Conservation (phyloP, 2,888 invertebrate genomes). For the Mimachlamys varia region DNA sequence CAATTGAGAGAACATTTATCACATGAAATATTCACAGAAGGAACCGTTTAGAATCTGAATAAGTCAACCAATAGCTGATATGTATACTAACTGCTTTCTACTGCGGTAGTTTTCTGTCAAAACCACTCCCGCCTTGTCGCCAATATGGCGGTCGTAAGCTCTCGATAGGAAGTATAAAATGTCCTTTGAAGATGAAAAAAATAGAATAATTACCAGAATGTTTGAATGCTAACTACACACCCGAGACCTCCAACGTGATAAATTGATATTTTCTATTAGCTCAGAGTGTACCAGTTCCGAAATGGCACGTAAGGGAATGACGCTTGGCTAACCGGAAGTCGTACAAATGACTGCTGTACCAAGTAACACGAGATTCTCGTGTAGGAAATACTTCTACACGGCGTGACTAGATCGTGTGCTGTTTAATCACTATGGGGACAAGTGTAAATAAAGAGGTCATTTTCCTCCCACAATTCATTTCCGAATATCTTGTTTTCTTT, state of each 20-base stretch:
- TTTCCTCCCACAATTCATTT: neutral
- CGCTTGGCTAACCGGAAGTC: slow-evolving; percentile 14
- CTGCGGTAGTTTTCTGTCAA: neutral
- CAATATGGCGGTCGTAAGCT: neutral
- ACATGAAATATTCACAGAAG: neutral
- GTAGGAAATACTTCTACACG: neutral
- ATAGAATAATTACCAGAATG: neutral
- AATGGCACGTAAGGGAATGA: slow-evolving; percentile 12
- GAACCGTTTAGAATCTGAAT: slow-evolving; percentile 14
- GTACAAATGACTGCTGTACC: slow-evolving; percentile 11
- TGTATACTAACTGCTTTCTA: slow-evolving; percentile 23
- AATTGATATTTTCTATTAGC: slow-evolving; percentile 30
- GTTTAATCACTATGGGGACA: neutral
- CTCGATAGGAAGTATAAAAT: neutral
- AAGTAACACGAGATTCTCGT: neutral
- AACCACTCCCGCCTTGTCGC: slow-evolving; percentile 12
- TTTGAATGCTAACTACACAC: slow-evolving; percentile 10
- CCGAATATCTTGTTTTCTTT: neutral
- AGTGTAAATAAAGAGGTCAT: neutral
- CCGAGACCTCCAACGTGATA: neutral
- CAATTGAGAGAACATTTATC: slow-evolving; percentile 19
- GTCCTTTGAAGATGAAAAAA: slow-evolving; percentile 17
- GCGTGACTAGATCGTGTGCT: neutral
- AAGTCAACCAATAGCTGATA: neutral
- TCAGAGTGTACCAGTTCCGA: neutral